A percentile compares a stretch with the other conserved stretches of the same genome.
phyloP scores from a whole-genome alignment of 2,888 invertebrate genomes.

The Penaeus monodon region DNA sequence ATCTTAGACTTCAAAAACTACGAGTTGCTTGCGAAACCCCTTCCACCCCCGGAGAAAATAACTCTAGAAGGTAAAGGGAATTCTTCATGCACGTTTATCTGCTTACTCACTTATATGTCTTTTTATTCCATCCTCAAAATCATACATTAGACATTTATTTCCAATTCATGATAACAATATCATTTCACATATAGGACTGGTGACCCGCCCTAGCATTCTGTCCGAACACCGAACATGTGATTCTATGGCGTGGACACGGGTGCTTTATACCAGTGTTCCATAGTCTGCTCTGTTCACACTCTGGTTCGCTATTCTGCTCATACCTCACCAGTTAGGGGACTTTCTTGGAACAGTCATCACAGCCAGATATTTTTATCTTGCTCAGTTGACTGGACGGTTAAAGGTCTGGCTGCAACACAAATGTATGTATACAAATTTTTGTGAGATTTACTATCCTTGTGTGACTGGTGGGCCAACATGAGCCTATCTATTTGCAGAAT shows the following conservation, averaged over 20 bases:
- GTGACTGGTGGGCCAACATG: too few species aligned
- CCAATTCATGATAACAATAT: too few species aligned
- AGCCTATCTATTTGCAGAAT: neutral
- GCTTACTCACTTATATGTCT: too few species aligned
- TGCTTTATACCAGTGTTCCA: constrained; percentile 90
- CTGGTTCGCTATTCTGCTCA: constrained; percentile 68
- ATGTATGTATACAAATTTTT: constrained; percentile 53
- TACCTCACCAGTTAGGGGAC: constrained; percentile 71
- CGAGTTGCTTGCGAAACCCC: too few species aligned
- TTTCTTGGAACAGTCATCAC: constrained; percentile 71
- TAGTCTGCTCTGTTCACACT: constrained; percentile 71
- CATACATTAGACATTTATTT: too few species aligned
- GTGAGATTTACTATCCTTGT: too few species aligned
- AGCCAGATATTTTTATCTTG: constrained; percentile 71
- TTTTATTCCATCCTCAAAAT: too few species aligned
- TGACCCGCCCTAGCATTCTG: constrained; percentile 89
- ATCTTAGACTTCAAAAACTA: too few species aligned
- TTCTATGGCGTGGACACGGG: constrained; percentile 93
- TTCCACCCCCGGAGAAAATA: too few species aligned
- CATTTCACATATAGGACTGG: constrained; percentile 77
- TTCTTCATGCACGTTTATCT: too few species aligned
- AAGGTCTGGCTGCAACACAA: constrained; percentile 71
- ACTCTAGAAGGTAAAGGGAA: too few species aligned
- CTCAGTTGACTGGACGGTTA: constrained; percentile 72
- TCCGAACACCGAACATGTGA: constrained; percentile 82